Evolutionary conservation across 2,113 vertebrate genomes (phyloP), one percentile per base, ranked within the genome.

Genomic region (Hylia prasina): DNA sequence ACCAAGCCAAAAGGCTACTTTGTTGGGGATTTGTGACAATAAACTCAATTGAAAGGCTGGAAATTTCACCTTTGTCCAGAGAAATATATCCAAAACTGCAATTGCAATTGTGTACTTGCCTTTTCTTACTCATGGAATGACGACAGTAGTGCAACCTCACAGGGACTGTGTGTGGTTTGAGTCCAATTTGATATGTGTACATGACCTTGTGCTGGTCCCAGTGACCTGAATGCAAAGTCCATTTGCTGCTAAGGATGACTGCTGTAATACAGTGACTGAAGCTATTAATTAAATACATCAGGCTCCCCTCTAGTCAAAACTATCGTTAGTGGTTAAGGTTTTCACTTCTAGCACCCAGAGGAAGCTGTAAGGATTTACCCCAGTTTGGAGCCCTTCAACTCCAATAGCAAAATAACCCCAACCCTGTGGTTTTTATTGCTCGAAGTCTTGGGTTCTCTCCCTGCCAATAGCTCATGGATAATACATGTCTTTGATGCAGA

Each of bases 401-500:
- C 51, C 54, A 87, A 72, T 2, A 66, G 27, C 22, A 42, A 54
- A 76, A 69, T 66, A 37, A 7, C 6, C 21, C 54, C 45, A 47
- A 2, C 3, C 10, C 66, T 90, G 60, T 86, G 82, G 28, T 68
- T 93, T 96, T 96, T 71, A 57, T 78, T 90, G 50, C 75, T 91
- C 0, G 0, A 92, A 93, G 56, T 53, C 68, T 93, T 90, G 76
- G 15, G 44, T 93, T 86, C 75, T 93, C 44, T 92, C 76, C 47
- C 47, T 93, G 71, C 24, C 27, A 56, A 83, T 80, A 69, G 90
- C 75, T 81, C 58, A 28, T 51, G 68, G n/a, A 89, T 94, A 89
- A 89, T 94, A 79, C 81, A 63, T 23, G 45, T 69, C 50, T 92
- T 60, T 92, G 87, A 86, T 92, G 82, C 90, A 90, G 79, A 94